Evolutionary conservation across 2,797 vertebrate species (phyloP), one percentile per base, ranked within the genome.

Genomic region (Myotis myotis): DNA sequence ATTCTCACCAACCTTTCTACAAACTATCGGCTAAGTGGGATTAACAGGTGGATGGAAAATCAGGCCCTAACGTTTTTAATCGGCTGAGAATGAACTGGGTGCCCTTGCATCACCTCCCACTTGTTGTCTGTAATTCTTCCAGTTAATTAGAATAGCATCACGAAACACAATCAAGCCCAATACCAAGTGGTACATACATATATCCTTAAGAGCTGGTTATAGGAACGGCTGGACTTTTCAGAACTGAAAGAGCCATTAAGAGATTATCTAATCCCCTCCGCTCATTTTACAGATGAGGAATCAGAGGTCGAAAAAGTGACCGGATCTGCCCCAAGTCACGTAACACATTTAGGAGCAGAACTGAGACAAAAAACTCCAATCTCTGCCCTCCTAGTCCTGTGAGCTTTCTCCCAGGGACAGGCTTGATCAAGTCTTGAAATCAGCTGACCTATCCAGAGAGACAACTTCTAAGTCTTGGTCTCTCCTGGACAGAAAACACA

Each of bases 401-500:
- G 76, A 57, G 91, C 66, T 94, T 91, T 83, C 28, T 62, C 30
- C 89, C 20, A 70, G 60, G 79, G 68, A 53, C 11, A 25, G 86
- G 70, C 47, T 91, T 23, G 33, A 86, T 91, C n/a, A n/a, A n/a
- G 78, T 72, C 90, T 47, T 87, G 17, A 92, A 97, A 97, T 89
- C 90, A 96, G 76, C 22, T 55, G 15, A 92, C 78, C 88, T 85
- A 82, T 47, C 70, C 30, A 94, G 64, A 95, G 51, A 94, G 92
- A 93, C 20, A 93, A 94, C 86, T 84, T 97, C 76, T 85, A 96
- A 93, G 87, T 95, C 94, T 53, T 0, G 25, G 49, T n/a, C 38
- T 60, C 76, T 97, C 96, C 53, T 93, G 96, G 97, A 94, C 2
- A 92, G 76, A 89, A 85, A 97, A 68, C 16, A 95, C 74, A 93